Conservation (phyloP, 2,888 invertebrate species). For the Chesias legatella region DNA sequence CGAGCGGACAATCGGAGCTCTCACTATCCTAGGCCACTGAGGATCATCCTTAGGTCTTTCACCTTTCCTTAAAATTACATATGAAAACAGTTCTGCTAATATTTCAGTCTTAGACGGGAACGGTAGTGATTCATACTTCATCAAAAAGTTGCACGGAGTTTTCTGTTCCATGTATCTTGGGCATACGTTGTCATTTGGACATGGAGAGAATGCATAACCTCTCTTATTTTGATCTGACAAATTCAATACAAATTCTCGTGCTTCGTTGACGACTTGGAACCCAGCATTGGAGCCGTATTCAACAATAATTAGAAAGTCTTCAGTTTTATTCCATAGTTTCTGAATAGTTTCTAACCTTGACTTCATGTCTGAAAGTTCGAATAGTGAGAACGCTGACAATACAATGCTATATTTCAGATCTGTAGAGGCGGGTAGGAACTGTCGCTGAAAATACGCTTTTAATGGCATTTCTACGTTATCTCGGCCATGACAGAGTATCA, state of each 20-base stretch:
- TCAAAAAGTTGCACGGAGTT: constrained; percentile 89
- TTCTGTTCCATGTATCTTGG: constrained; percentile 84
- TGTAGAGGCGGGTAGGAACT: constrained; percentile 87
- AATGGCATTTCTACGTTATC: constrained; percentile 80
- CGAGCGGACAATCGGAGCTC: constrained; percentile 84
- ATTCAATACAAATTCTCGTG: constrained; percentile 88
- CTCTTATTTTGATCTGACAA: constrained; percentile 49
- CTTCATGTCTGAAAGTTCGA: constrained; percentile 87
- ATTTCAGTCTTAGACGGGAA: constrained; percentile 64
- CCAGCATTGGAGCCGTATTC: constrained; percentile 92
- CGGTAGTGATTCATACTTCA: constrained; percentile 80
- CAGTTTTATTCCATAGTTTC: constrained; percentile 93
- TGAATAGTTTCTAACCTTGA: constrained; percentile 85
- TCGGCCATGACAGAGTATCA: constrained; percentile 84
- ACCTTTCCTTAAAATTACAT: constrained; percentile 91
- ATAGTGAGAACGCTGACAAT: constrained; percentile 88
- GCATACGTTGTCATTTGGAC: constrained; percentile 90
- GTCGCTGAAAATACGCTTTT: constrained; percentile 86
- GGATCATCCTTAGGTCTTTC: constrained; percentile 65
- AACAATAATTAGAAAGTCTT: constrained; percentile 88
- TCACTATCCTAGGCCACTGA: constrained; percentile 90
- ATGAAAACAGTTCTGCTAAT: constrained; percentile 84
- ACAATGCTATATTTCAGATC: constrained; percentile 87
- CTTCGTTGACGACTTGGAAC: constrained; percentile 90
- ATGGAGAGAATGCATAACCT: constrained; percentile 90